Evolutionary conservation across 2,888 invertebrate species (phyloP).

Genomic region (Schizotus pectinicornis): DNA sequence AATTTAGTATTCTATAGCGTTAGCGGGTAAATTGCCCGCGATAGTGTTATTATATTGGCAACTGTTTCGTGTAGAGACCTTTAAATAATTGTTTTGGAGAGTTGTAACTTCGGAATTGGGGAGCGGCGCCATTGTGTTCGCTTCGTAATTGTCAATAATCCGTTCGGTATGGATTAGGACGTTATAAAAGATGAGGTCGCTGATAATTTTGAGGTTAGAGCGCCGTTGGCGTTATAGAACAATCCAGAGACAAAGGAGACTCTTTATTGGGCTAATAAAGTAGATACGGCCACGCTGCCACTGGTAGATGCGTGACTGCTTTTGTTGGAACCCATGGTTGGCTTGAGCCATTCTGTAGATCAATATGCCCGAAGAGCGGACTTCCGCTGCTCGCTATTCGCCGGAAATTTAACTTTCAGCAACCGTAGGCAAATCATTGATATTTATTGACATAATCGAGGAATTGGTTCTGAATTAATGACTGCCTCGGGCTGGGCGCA

Average conservation of each 20-base stretch:
- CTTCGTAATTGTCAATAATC: constrained; percentile 7
- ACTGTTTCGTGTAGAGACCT: neutral
- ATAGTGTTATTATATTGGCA: no score
- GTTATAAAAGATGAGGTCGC: constrained; percentile 24
- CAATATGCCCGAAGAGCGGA: constrained; percentile 36
- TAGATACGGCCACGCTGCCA: constrained; percentile 33
- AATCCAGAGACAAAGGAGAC: constrained; percentile 33
- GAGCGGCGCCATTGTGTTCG: neutral
- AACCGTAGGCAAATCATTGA: constrained; percentile 37
- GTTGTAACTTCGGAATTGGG: no score
- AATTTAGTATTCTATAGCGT: neutral
- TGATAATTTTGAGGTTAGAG: constrained; percentile 23
- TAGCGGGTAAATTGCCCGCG: neutral
- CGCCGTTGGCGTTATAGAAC: constrained; percentile 21
- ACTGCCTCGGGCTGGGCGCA: constrained; percentile 16
- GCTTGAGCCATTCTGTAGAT: constrained; percentile 31
- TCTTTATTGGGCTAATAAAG: constrained; percentile 39
- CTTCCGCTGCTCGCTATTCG: constrained; percentile 35
- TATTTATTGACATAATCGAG: constrained; percentile 34
- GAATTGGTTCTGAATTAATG: constrained; percentile 27
- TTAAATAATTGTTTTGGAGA: constrained; percentile 8
- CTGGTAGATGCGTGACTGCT: constrained; percentile 35
- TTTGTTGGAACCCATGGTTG: constrained; percentile 33
- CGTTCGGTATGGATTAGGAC: constrained; percentile 7
- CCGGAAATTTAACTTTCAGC: constrained; percentile 38